Conservation (phyloP, 1,140 invertebrate genomes). For the Akabosia matsudoensis region DNA sequence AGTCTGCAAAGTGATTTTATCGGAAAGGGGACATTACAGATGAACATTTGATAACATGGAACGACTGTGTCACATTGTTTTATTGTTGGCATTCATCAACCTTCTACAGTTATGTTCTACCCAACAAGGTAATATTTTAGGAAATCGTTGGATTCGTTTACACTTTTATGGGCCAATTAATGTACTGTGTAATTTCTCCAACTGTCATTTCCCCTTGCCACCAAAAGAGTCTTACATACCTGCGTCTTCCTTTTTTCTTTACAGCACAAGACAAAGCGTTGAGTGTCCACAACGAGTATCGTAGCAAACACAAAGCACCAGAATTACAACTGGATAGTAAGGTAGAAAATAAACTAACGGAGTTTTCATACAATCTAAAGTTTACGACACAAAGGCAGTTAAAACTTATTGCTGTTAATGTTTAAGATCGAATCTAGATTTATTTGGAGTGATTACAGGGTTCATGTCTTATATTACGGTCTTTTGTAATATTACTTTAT, state of each 20-base stretch:
- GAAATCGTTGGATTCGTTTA: background rate
- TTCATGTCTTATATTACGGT: background rate
- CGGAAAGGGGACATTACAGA: background rate
- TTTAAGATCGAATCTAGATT: no score
- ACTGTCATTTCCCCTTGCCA: background rate
- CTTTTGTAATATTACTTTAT: background rate
- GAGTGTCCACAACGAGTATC: constrained; percentile 28
- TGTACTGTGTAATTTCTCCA: background rate
- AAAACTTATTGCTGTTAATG: no score
- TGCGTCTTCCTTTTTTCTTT: background rate
- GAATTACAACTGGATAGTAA: background rate
- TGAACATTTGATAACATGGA: background rate
- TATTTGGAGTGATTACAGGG: no score
- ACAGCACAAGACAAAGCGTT: constrained; percentile 23
- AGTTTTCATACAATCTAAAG: background rate
- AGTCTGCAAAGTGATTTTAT: background rate
- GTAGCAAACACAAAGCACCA: constrained; percentile 23
- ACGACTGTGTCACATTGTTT: background rate
- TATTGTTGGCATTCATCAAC: background rate
- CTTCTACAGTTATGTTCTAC: background rate
- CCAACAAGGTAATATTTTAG: background rate
- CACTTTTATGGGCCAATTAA: background rate
- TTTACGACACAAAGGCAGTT: background rate
- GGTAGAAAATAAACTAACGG: background rate
- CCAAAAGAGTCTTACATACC: background rate